These are phyloP conservation scores for Callionymus lyra DNA, from an alignment of 2,113 vertebrate species.

Conservation along the genomic window DNA sequence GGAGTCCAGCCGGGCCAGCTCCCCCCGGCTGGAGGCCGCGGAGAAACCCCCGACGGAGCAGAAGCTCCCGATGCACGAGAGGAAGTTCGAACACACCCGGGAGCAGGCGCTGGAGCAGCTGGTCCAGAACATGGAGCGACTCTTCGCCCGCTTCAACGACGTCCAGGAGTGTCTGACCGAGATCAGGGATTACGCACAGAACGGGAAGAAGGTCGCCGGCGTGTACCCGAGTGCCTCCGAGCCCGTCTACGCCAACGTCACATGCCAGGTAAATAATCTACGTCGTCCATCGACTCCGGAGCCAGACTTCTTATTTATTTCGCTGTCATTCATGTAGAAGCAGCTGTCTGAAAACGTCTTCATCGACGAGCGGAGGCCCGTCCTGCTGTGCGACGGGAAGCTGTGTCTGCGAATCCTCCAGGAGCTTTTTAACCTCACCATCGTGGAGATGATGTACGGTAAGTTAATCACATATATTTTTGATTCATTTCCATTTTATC, in stretches of 20 bases:
- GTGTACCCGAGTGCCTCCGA: constrained; percentile 72
- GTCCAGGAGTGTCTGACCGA: constrained; percentile 74
- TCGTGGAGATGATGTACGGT: constrained; percentile 90
- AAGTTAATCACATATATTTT: constrained; percentile 29
- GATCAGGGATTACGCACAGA: constrained; percentile 70
- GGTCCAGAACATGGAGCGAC: constrained; percentile 68
- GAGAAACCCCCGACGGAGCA: constrained; percentile 40
- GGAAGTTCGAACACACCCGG: background rate
- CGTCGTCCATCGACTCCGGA: background rate
- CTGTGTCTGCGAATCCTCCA: constrained; percentile 73
- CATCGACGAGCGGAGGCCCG: constrained; percentile 69
- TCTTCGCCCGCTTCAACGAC: constrained; percentile 72
- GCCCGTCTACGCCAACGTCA: constrained; percentile 76
- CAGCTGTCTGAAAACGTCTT: constrained; percentile 71
- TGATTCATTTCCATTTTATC: background rate
- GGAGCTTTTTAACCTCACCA: constrained; percentile 76
- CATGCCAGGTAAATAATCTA: constrained; percentile 85
- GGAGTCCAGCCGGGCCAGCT: constrained; percentile 58
- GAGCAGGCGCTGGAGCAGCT: constrained; percentile 66
- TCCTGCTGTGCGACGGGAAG: constrained; percentile 84
- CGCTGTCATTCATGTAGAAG: constrained; percentile 56
- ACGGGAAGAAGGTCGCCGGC: constrained; percentile 61
- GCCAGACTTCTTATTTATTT: background rate
- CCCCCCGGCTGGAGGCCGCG: constrained; percentile 56
- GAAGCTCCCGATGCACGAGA: constrained; percentile 43